Conservation (phyloP, 2,797 vertebrate genomes). For the Paratrypauchen microcephalus region DNA sequence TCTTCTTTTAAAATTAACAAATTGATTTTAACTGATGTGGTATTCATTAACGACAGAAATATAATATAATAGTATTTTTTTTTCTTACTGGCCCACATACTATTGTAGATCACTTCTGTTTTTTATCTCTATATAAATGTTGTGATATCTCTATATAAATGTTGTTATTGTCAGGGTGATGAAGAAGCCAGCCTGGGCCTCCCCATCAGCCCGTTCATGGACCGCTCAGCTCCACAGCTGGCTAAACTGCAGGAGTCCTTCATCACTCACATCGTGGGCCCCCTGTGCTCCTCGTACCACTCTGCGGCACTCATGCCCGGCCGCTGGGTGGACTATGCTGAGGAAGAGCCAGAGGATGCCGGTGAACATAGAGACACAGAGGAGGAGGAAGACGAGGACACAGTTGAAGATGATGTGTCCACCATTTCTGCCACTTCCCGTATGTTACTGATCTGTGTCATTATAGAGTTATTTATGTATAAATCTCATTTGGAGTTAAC, state of each 20-base stretch:
- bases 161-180: constrained; percentile 82
- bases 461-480: not conserved
- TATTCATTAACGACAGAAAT: too few species aligned
- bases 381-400: constrained; percentile 46
- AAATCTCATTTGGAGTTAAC: not conserved
- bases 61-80: not conserved
- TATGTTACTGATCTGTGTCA: constrained; percentile 47
- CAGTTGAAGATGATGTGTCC: constrained; percentile 67
- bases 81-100: not conserved
- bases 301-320: constrained; percentile 95
- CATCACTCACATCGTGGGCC: constrained; percentile 97
- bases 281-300: constrained; percentile 92
- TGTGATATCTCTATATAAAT: constrained; percentile 16
- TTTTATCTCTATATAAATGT: not conserved
- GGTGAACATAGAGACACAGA: constrained; percentile 56
- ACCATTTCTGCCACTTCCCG: constrained; percentile 79
- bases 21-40: too few species aligned
- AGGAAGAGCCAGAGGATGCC: constrained; percentile 69
- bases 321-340: constrained; percentile 83
- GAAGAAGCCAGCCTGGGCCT: constrained; percentile 94
- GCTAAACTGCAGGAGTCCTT: constrained; percentile 98
- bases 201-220: constrained; percentile 98
- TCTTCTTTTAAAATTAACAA: too few species aligned
- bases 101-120: not conserved
- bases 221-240: constrained; percentile 93